A percentile compares a stretch with the other conserved stretches of the same genome.
Evolutionary conservation across 2,888 invertebrate genomes (phyloP).

Genomic region (Coenonympha arcania): DNA sequence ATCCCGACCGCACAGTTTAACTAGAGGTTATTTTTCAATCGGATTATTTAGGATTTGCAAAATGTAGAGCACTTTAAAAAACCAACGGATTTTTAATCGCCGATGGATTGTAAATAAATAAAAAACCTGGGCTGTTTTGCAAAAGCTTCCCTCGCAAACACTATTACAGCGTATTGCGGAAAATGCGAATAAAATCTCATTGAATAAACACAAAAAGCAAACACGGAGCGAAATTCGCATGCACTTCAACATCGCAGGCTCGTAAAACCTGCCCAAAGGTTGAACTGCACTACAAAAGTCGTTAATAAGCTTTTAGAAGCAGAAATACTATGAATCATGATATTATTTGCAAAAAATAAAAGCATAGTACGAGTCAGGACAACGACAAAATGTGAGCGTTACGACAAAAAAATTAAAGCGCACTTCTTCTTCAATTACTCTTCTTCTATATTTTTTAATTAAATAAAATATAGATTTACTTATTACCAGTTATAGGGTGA

Average conservation of each 20-base stretch:
- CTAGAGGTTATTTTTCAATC: not conserved
- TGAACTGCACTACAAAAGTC: not conserved
- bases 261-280: conserved; percentile 1
- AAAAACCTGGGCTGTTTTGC: conserved; percentile 3
- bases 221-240: conserved; percentile 5
- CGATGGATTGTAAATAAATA: conserved; percentile 5
- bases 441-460: too few species aligned
- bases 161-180: conserved; percentile 3
- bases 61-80: not conserved
- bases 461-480: too few species aligned
- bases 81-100: not conserved
- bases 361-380: too few species aligned
- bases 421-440: too few species aligned
- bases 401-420: too few species aligned
- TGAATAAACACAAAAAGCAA: conserved; percentile 9
- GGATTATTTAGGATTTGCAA: conserved; percentile 5
- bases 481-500: too few species aligned
- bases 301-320: conserved; percentile 9
- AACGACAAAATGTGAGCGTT: too few species aligned
- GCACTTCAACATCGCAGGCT: conserved; percentile 5
- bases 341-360: too few species aligned
- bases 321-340: not conserved
- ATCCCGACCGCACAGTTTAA: not conserved
- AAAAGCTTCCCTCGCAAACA: not conserved
- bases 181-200: conserved; percentile 6